Conservation (phyloP, 1,140 invertebrate species). For the Macrosteles quadrilineatus region DNA sequence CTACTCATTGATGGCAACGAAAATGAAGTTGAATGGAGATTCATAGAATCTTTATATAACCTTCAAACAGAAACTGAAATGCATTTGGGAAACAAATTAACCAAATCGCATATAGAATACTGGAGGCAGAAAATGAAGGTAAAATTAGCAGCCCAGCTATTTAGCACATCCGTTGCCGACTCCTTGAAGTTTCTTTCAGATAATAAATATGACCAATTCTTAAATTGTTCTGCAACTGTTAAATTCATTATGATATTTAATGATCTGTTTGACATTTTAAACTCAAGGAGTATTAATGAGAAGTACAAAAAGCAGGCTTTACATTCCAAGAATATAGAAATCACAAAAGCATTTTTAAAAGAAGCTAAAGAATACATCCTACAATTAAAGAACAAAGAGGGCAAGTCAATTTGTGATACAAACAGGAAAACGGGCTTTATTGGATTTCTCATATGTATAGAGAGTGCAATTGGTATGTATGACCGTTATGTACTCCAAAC, state of each 20-base stretch:
- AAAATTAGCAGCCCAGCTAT: constrained; percentile 44
- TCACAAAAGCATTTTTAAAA: neutral
- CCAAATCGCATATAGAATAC: constrained; percentile 43
- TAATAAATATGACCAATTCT: constrained; percentile 15
- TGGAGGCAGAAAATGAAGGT: constrained; percentile 47
- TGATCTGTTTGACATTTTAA: constrained; percentile 12
- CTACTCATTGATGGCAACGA: constrained; percentile 34
- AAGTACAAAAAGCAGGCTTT: constrained; percentile 26
- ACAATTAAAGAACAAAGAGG: neutral
- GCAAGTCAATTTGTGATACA: constrained; percentile 1
- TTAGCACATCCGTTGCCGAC: constrained; percentile 45
- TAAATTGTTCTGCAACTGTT: constrained; percentile 6
- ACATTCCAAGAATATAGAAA: constrained; percentile 4
- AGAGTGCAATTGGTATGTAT: constrained; percentile 17
- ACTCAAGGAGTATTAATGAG: constrained; percentile 22
- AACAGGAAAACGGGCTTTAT: constrained; percentile 19
- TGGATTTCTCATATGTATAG: constrained; percentile 21
- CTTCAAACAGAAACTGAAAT: constrained; percentile 44
- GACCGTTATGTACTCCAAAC: constrained; percentile 9
- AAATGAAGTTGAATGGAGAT: constrained; percentile 41
- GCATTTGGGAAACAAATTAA: constrained; percentile 44
- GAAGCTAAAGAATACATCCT: constrained; percentile 9
- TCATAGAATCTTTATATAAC: constrained; percentile 41
- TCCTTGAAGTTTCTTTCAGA: constrained; percentile 38
- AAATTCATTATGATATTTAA: constrained; percentile 12